Evolutionary conservation across 2,888 invertebrate species (phyloP).

Genomic region (Harpalus rubripes): DNA sequence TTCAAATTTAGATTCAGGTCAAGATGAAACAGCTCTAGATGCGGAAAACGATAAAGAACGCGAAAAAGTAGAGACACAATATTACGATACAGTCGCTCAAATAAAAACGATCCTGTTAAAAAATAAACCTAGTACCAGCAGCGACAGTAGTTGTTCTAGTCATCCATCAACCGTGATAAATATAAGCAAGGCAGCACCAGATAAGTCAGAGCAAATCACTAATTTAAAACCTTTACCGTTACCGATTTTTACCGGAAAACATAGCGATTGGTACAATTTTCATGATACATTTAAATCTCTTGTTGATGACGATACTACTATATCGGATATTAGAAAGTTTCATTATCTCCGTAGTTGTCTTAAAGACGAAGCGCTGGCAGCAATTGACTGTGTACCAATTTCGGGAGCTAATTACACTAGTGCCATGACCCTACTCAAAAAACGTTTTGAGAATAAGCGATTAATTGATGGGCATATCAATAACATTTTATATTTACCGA

Average conservation of each 20-base stretch:
- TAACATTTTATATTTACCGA: conserved; percentile 65
- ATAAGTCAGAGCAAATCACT: neutral
- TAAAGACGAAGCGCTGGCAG: conserved; percentile 67
- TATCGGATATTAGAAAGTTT: conserved; percentile 61
- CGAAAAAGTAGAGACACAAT: too few relatives aligned
- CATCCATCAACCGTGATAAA: neutral
- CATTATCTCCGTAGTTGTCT: conserved; percentile 68
- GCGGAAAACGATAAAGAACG: too few relatives aligned
- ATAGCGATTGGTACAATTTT: conserved; percentile 59
- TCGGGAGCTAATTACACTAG: conserved; percentile 67
- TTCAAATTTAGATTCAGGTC: too few relatives aligned
- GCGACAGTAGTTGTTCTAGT: too few relatives aligned
- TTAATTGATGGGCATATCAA: conserved; percentile 67
- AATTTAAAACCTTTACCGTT: conserved; percentile 15
- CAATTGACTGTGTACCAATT: conserved; percentile 67
- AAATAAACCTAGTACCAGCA: too few relatives aligned
- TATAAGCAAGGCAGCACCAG: neutral
- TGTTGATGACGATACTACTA: conserved; percentile 60
- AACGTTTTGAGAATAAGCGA: conserved; percentile 68
- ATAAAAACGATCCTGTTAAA: too few relatives aligned
- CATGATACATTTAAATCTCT: conserved; percentile 56
- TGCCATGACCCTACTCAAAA: conserved; percentile 67
- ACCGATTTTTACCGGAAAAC: neutral
- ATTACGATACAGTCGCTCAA: too few relatives aligned
- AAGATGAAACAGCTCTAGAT: too few relatives aligned